Evolutionary conservation across 2,888 invertebrate species (phyloP).

Genomic region (Atethmia centrago): DNA sequence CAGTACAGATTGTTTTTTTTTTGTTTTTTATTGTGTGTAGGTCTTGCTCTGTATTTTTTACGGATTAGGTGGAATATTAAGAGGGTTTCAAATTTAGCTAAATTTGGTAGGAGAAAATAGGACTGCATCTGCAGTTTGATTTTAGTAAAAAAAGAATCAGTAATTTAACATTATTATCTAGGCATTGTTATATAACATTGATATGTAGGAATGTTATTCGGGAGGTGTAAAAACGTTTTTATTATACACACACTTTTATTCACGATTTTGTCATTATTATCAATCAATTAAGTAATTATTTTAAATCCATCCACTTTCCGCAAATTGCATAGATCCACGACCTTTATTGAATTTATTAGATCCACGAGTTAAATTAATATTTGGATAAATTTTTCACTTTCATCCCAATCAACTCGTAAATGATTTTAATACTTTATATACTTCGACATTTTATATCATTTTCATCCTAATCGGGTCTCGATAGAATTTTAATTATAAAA

Average conservation of each 20-base stretch:
- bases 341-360: neutral
- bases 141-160: neutral
- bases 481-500: constrained; percentile 1
- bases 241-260: no score
- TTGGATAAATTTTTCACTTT: neutral
- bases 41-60: constrained; percentile 33
- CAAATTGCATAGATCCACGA: neutral
- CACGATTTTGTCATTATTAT: no score
- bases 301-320: no score
- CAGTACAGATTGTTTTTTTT: constrained; percentile 34
- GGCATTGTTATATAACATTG: no score
- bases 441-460: neutral
- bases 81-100: neutral
- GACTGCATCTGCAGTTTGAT: no score
- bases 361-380: neutral
- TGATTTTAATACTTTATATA: neutral
- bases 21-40: constrained; percentile 39
- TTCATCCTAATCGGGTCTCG: neutral
- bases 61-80: constrained; percentile 29
- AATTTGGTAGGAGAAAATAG: neutral
- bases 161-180: neutral
- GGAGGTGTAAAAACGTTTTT: neutral
- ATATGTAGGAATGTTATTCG: no score
- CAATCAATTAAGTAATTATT: no score
- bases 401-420: neutral